Percentiles rank a stretch among this genome's conserved stretches.
These are phyloP conservation scores for Cathartes aura DNA, from an alignment of 2,113 vertebrate species.

Conservation along the genomic window DNA sequence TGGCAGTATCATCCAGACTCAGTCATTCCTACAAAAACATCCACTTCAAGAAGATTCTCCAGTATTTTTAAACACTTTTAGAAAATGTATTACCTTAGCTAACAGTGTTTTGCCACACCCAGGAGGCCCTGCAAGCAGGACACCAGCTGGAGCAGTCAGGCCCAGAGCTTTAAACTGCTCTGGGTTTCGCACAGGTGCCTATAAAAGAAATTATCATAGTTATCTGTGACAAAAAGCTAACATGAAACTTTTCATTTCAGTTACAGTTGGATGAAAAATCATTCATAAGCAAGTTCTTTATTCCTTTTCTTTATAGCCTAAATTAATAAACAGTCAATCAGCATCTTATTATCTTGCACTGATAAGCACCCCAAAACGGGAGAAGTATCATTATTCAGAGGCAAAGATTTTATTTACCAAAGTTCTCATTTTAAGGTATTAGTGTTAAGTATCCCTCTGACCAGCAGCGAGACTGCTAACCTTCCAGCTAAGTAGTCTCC, in stretches of 20 bases:
- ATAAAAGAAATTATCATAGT: neutral
- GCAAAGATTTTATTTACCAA: neutral
- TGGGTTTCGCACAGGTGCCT: constrained; percentile 92
- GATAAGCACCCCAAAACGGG: neutral
- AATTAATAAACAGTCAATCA: neutral
- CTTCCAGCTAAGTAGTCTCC: neutral
- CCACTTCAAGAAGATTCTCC: neutral
- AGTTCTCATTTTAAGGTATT: neutral
- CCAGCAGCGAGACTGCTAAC: neutral
- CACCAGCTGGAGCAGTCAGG: constrained; percentile 88
- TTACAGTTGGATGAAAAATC: neutral
- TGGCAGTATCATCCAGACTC: neutral
- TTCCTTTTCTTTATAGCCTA: neutral
- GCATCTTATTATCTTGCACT: neutral
- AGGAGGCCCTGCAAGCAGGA: constrained; percentile 93
- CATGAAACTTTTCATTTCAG: neutral
- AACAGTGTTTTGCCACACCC: constrained; percentile 96
- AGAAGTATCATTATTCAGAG: neutral
- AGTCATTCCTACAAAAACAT: neutral
- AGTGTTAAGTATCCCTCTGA: neutral
- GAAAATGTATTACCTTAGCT: constrained; percentile 85
- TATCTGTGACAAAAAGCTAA: neutral
- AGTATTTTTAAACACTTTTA: neutral
- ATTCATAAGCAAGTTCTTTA: neutral
- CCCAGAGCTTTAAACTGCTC: constrained; percentile 90